Evolutionary conservation across 2,888 invertebrate genomes (phyloP), one percentile per base, ranked within the genome.

Genomic region (Microctonus aethiopoides): DNA sequence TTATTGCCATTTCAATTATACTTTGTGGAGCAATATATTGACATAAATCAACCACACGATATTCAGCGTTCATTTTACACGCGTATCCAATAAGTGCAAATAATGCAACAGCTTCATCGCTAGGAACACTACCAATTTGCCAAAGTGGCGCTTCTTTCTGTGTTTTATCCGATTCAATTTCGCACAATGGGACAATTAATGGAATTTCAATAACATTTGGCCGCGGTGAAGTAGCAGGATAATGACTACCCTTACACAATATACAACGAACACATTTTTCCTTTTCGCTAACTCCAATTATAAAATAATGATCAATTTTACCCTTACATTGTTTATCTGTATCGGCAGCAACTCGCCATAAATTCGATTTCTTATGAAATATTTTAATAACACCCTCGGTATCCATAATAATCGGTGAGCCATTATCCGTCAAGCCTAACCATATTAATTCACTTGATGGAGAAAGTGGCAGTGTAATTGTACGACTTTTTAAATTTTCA

Each of bases 1-100:
- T 95, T n/a, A 95, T 92, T 0, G 96, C 96, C 41, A 96, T 87
- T 73, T 94, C 93, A 41, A 97, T 87, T 0, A 96, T 88, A 56
- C 93, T 92, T 1, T 92, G 91, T 79, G 94, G 93, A 24, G 92
- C 91, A 80, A 97, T 90, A 77, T 96, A 88, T 81, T 94, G 92
- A 85, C 96, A 94, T 20, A 97, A 88, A 86, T 98, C 97, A 60
- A 95, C 87, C 0, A 96, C 97, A 51, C 97, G 90, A 79, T 92
- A 92, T 82, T 98, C 97, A 75, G 93, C 90, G 84, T 95, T 94
- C 76, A 92, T 92, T 77, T 93, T 91, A 81, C 95, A 95, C 0
- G 97, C 94, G 74, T 95, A 87, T 95, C 95, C 95, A 88, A 98
- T 97, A 59, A 97, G 87, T 87, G 95, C 96, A 76, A 98, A 90